Percentiles rank a stretch among this genome's conserved stretches.
Conservation (phyloP, 1,140 invertebrate species). For the Brachionus angularis region DNA sequence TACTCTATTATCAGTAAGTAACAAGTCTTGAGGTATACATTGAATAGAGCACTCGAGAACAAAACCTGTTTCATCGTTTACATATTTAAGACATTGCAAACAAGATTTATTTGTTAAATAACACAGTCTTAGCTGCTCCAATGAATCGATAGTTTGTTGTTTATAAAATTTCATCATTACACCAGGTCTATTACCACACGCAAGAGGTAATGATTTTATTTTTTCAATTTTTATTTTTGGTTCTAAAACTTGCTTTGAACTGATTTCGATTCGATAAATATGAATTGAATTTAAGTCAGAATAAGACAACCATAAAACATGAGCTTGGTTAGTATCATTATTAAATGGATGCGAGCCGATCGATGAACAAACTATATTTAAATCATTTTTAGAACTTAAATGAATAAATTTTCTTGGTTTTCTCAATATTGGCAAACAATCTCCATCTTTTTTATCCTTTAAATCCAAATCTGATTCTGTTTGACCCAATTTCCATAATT, state of each 20-base stretch:
- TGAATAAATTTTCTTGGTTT: slow-evolving; percentile 67
- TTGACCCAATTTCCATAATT: slow-evolving; percentile 64
- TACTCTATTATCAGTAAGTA: slow-evolving; percentile 18
- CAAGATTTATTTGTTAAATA: slow-evolving; percentile 41
- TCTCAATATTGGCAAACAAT: slow-evolving; percentile 58
- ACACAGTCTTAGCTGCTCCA: not conserved
- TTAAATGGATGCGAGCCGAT: not conserved
- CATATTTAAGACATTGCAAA: slow-evolving; percentile 6
- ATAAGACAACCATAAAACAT: slow-evolving; percentile 28
- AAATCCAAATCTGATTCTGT: slow-evolving; percentile 39
- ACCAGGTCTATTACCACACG: slow-evolving; percentile 35
- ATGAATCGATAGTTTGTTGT: not conserved
- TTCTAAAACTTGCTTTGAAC: slow-evolving; percentile 13
- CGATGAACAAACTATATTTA: slow-evolving; percentile 64
- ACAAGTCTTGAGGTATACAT: slow-evolving; percentile 28
- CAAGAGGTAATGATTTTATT: slow-evolving; percentile 24
- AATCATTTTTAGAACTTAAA: slow-evolving; percentile 63
- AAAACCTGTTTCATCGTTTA: slow-evolving; percentile 27
- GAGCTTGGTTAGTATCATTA: not conserved
- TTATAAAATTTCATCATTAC: slow-evolving; percentile 30
- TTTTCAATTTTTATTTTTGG: slow-evolving; percentile 18
- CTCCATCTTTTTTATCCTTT: slow-evolving; percentile 45
- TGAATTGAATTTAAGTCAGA: slow-evolving; percentile 38
- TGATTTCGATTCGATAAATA: slow-evolving; percentile 28
- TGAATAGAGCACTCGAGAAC: slow-evolving; percentile 29